Evolutionary conservation across 1,140 invertebrate species (phyloP), one percentile per base, ranked within the genome.

Genomic region (Ericerus pela): DNA sequence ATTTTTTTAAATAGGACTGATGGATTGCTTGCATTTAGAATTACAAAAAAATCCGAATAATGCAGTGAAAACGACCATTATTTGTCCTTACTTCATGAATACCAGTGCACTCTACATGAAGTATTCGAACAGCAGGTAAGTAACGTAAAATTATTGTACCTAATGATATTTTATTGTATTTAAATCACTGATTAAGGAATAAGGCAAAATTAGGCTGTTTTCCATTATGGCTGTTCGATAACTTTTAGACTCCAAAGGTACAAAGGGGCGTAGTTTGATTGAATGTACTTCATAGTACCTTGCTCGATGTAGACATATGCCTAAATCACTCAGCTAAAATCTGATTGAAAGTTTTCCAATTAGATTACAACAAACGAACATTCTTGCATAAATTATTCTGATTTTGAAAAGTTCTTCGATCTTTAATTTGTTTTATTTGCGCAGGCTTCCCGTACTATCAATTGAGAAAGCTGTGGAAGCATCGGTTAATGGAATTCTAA

Each of bases 111-210:
- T 62, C 1, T 59, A 62, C 26, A 55, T 56, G 0, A 62, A 63
- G 56, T 60, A 62, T 38, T 65, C 63, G 64, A 54, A 62, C 14
- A 54, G 59, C n/a, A 64, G 59, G 64, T 65, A 54, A 64, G 62
- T 58, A 2, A 33, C 30, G 8, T 33, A 10, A 10, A 33, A 33
- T 10, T 10, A 10, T 33, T 10, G 8, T 10, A 8, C 8, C 8
- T 10, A 33, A 33, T 33, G 30, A 8, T 33, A 33, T 33, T 33
- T 33, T 33, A n/a, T n/a, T n/a, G n/a, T n/a, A n/a, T n/a, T n/a
- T n/a, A n/a, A n/a, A n/a, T n/a, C n/a, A n/a, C n/a, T n/a, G n/a
- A n/a, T n/a, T n/a, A n/a, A n/a, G n/a, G n/a, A n/a, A n/a, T n/a
- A n/a, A n/a, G n/a, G n/a, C n/a, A n/a, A n/a, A n/a, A n/a, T n/a